Percentiles rank a stretch among this genome's conserved stretches.
Conservation (phyloP, 2,888 invertebrate species). For the Scelioninae gen. 1 region DNA sequence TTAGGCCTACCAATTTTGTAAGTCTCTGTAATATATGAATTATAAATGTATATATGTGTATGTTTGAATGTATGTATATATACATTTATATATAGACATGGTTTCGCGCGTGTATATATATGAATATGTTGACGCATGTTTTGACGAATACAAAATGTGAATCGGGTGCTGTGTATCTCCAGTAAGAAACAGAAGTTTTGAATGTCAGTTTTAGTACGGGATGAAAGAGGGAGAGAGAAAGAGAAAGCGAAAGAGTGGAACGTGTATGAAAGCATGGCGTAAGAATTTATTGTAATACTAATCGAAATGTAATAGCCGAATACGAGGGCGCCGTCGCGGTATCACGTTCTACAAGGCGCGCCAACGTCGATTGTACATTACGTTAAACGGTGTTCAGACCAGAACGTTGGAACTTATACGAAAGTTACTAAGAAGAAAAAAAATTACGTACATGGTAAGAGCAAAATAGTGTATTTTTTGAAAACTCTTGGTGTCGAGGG, state of each 20-base stretch:
- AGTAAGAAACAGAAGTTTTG: constrained; percentile 18
- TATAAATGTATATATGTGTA: constrained; percentile 39
- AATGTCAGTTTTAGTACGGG: constrained; percentile 18
- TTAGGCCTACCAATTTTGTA: constrained; percentile 75
- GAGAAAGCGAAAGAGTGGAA: neutral
- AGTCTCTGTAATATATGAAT: constrained; percentile 59
- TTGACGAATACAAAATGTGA: constrained; percentile 52
- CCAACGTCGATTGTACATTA: constrained; percentile 67
- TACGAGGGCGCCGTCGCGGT: constrained; percentile 62
- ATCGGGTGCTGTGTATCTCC: constrained; percentile 54
- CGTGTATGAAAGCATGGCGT: constrained; percentile 17
- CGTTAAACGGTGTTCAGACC: constrained; percentile 68
- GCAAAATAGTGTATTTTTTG: constrained; percentile 73
- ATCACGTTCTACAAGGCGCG: constrained; percentile 56
- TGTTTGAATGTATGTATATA: constrained; percentile 28
- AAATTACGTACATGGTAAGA: constrained; percentile 68
- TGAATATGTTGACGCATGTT: constrained; percentile 48
- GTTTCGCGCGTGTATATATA: constrained; percentile 49
- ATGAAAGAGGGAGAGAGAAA: constrained; percentile 14
- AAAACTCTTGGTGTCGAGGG: constrained; percentile 72
- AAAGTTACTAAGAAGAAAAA: constrained; percentile 67
- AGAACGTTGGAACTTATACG: constrained; percentile 67
- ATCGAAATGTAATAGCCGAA: constrained; percentile 65
- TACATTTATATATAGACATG: constrained; percentile 31
- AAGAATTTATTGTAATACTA: constrained; percentile 60